Evolutionary conservation across 2,113 vertebrate genomes (phyloP).

Genomic region (Perca fluviatilis): DNA sequence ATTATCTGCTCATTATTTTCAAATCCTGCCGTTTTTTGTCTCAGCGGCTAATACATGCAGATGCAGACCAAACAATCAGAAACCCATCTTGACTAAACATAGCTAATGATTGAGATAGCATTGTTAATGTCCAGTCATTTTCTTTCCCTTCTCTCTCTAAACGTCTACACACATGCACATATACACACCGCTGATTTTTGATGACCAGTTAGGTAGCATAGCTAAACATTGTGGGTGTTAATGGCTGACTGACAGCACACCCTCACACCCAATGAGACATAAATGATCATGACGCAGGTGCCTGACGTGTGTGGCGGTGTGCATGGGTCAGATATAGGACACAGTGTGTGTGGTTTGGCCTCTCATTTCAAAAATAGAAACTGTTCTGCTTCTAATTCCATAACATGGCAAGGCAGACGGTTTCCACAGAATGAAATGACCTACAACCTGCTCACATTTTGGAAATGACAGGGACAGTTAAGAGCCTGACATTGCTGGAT

Average conservation of each 20-base stretch:
- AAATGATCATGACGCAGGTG: constrained; percentile 12
- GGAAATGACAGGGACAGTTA: constrained; percentile 61
- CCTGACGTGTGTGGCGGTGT: not conserved
- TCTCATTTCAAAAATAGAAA: constrained; percentile 65
- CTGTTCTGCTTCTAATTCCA: constrained; percentile 53
- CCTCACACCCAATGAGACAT: constrained; percentile 18
- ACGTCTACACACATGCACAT: not conserved
- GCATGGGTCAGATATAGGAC: constrained; percentile 39
- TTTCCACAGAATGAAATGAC: constrained; percentile 64
- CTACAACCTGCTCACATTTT: constrained; percentile 74
- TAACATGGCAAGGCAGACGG: constrained; percentile 48
- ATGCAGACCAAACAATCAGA: constrained; percentile 28
- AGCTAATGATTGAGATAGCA: constrained; percentile 34
- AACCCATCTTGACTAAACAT: constrained; percentile 32
- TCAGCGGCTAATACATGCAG: constrained; percentile 22
- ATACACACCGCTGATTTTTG: constrained; percentile 13
- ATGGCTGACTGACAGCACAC: constrained; percentile 17
- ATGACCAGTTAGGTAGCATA: constrained; percentile 29
- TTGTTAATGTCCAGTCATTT: not conserved
- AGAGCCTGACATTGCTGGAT: constrained; percentile 43
- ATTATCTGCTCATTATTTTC: constrained; percentile 55
- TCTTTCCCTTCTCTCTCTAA: not conserved
- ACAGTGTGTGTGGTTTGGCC: constrained; percentile 18
- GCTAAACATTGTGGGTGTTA: constrained; percentile 30
- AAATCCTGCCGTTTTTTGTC: constrained; percentile 41